A percentile compares a stretch with the other conserved stretches of the same genome.
These are phyloP conservation scores for Gracilinanus agilis DNA, from an alignment of 2,113 vertebrate genomes.

Conservation along the genomic window DNA sequence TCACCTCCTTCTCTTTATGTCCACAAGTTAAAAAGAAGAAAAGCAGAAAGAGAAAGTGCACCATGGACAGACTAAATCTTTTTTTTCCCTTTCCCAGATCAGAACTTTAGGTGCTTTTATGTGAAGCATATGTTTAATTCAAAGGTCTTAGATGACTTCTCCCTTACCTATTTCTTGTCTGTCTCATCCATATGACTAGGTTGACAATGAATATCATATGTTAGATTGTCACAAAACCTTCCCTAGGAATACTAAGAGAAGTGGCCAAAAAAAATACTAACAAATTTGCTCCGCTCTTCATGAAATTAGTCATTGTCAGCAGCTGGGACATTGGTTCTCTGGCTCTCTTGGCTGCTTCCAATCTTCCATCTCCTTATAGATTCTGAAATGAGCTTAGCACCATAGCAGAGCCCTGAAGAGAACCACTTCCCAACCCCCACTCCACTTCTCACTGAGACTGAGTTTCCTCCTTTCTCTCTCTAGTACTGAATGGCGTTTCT, in stretches of 20 bases:
- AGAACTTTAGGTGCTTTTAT: neutral
- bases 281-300: neutral
- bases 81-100: neutral
- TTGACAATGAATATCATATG: conserved; percentile 6
- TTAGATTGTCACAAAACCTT: conserved; percentile 52
- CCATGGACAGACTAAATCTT: neutral
- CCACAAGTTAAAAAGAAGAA: neutral
- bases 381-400: conserved; percentile 36
- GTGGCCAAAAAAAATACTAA: neutral
- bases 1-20: neutral
- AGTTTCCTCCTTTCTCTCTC: neutral
- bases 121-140: neutral
- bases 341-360: conserved; percentile 12
- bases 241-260: conserved; percentile 25
- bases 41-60: neutral
- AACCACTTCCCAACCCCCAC: neutral
- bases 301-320: conserved; percentile 45
- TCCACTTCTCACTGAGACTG: neutral
- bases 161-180: conserved; percentile 2
- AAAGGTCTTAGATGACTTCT: neutral
- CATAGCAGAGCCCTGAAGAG: neutral
- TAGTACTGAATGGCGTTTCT: neutral
- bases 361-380: neutral
- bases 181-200: conserved; percentile 18
- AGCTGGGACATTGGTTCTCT: neutral